Evolutionary conservation across 2,113 vertebrate species (phyloP).

Genomic region (Passer domesticus): DNA sequence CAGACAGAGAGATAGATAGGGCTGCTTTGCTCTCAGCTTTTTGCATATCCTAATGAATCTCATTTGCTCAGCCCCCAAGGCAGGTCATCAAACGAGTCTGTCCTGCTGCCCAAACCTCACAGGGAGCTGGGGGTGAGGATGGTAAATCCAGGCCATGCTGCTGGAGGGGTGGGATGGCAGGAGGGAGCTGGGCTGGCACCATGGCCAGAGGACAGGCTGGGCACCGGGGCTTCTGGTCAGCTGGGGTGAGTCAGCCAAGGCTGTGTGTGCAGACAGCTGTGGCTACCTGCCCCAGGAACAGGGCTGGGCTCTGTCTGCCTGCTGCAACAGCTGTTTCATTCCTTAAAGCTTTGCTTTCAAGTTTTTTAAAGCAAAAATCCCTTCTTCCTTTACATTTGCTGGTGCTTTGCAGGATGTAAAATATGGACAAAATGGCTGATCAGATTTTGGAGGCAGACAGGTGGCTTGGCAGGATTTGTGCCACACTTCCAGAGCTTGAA

Average conservation of each 20-base stretch:
- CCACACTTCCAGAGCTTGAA: background rate
- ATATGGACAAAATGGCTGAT: background rate
- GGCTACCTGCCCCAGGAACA: background rate
- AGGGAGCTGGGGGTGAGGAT: conserved; percentile 8
- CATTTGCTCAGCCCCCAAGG: conserved; percentile 52
- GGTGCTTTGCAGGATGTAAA: background rate
- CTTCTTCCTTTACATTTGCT: background rate
- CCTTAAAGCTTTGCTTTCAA: background rate
- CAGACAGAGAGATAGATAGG: conserved; percentile 65
- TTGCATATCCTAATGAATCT: conserved; percentile 65
- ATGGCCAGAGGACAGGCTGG: background rate
- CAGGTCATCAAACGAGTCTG: conserved; percentile 50
- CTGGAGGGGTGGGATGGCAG: background rate
- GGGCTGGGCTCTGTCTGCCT: background rate
- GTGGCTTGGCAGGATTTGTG: background rate
- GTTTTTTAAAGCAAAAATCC: rapidly evolving
- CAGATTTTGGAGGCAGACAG: background rate
- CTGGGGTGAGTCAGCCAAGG: background rate
- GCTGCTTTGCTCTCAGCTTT: conserved; percentile 15
- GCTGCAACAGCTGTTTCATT: background rate
- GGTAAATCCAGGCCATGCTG: conserved; percentile 27
- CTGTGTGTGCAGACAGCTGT: background rate
- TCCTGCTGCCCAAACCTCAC: background rate
- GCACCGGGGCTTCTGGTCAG: background rate
- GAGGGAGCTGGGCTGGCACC: background rate